phyloP scores from a whole-genome alignment of 2,888 invertebrate species.

The Cheilosia scutellata region DNA sequence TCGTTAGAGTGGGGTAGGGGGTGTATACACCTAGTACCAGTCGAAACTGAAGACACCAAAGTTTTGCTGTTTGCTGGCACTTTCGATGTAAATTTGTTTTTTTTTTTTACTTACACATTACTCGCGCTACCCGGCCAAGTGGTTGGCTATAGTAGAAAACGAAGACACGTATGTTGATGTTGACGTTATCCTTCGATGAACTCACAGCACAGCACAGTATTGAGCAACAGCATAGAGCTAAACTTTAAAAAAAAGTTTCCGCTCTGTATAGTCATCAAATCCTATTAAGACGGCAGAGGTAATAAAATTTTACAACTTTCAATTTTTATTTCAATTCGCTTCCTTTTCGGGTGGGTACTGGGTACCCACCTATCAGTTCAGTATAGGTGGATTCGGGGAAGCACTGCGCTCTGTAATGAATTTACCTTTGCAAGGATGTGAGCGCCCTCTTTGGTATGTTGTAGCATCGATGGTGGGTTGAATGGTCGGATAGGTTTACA shows the following conservation, averaged over 20 bases:
- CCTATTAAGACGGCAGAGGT: conserved; percentile 76
- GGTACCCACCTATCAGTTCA: too few species aligned
- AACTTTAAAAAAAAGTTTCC: conserved; percentile 68
- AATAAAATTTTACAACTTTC: conserved; percentile 82
- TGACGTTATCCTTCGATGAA: conserved; percentile 61
- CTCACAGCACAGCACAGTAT: conserved; percentile 18
- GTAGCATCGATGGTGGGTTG: conserved; percentile 15
- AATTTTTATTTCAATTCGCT: conserved; percentile 80
- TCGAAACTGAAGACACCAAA: conserved; percentile 48
- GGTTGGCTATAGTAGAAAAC: conserved; percentile 31
- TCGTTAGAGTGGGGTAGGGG: background rate
- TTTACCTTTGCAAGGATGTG: conserved; percentile 38
- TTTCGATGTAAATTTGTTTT: conserved; percentile 66
- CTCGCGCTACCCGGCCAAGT: conserved; percentile 5
- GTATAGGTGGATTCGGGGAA: background rate
- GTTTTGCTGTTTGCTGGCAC: conserved; percentile 32
- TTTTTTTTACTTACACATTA: conserved; percentile 34
- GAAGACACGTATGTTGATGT: conserved; percentile 68
- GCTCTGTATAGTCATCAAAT: conserved; percentile 63
- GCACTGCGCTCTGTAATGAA: conserved; percentile 10
- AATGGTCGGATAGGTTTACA: conserved; percentile 57
- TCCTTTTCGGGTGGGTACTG: conserved; percentile 32
- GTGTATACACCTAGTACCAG: conserved; percentile 11
- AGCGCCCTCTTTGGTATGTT: background rate
- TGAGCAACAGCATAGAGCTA: conserved; percentile 27